phyloP scores from a whole-genome alignment of 2,113 vertebrate genomes.

The Lichenostomus cassidix region DNA sequence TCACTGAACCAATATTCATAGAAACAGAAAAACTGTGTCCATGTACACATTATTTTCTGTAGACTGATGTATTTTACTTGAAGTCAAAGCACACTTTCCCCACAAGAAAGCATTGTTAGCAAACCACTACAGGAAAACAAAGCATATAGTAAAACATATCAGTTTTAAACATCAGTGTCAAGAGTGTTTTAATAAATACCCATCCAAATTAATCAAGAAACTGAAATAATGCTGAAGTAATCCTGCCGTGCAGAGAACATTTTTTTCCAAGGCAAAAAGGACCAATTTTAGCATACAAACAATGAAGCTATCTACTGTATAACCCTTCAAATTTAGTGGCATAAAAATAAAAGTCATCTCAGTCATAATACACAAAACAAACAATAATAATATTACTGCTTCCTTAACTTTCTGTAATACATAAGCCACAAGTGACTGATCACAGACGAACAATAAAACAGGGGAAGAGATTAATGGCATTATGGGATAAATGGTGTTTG shows the following conservation, averaged over 20 bases:
- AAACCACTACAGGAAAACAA: not conserved
- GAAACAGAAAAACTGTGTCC: not conserved
- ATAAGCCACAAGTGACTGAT: slow-evolving; percentile 37
- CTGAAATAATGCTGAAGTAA: not conserved
- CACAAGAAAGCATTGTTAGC: not conserved
- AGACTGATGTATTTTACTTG: not conserved
- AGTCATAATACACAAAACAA: not conserved
- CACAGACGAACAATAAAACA: not conserved
- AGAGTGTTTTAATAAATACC: not conserved
- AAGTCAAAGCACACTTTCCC: not conserved
- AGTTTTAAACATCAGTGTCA: not conserved
- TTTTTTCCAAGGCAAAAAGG: not conserved
- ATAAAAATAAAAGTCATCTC: not conserved
- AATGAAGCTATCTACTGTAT: not conserved
- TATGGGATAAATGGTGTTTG: slow-evolving; percentile 1
- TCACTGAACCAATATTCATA: not conserved
- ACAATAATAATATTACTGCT: not conserved
- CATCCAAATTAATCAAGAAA: not conserved
- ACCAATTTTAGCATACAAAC: not conserved
- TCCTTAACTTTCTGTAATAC: slow-evolving; percentile 35
- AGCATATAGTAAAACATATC: not conserved
- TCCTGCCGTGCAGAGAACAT: not conserved
- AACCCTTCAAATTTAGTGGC: not conserved
- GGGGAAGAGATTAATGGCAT: not conserved
- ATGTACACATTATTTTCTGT: not conserved